phyloP scores from a whole-genome alignment of 35 echinoderm and acorn worm species.

The Apostichopus parvimensis region DNA sequence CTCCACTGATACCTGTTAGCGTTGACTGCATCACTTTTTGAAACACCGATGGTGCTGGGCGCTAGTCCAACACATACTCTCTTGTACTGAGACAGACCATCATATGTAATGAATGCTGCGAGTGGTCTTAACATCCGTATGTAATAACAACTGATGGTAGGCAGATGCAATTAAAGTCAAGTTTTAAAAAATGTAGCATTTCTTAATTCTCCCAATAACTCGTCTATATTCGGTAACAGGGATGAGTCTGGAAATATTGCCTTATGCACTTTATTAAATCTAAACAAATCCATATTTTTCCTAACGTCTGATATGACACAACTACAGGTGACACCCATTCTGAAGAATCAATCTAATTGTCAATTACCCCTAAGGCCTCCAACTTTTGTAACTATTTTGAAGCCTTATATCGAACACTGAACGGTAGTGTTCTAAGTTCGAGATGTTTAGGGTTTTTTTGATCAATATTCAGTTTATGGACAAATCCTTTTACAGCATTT shows the following conservation, averaged over 20 bases:
- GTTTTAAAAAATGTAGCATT: slow-evolving; percentile 48
- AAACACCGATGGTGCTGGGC: slow-evolving; percentile 68
- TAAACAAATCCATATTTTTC: slow-evolving; percentile 59
- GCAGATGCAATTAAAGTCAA: neutral
- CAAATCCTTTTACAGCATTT: neutral
- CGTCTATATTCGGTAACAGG: slow-evolving; percentile 11
- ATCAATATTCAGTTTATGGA: slow-evolving; percentile 21
- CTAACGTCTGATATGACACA: slow-evolving; percentile 30
- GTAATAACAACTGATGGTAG: slow-evolving; percentile 60
- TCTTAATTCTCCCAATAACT: slow-evolving; percentile 52
- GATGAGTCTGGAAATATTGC: slow-evolving; percentile 47
- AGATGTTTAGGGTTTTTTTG: slow-evolving; percentile 13
- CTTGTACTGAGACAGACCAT: slow-evolving; percentile 59
- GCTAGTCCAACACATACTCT: slow-evolving; percentile 63
- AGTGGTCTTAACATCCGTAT: slow-evolving; percentile 44
- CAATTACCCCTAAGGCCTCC: neutral
- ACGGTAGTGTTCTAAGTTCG: neutral
- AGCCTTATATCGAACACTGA: neutral
- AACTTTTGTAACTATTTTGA: neutral
- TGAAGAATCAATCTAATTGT: slow-evolving; percentile 6
- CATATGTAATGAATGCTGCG: slow-evolving; percentile 66
- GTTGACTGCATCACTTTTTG: slow-evolving; percentile 45
- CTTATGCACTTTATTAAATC: slow-evolving; percentile 74
- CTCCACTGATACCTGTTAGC: too few species aligned
- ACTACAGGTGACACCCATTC: slow-evolving; percentile 40